Conservation (phyloP, 2,888 invertebrate species). For the Campoplex capitator region DNA sequence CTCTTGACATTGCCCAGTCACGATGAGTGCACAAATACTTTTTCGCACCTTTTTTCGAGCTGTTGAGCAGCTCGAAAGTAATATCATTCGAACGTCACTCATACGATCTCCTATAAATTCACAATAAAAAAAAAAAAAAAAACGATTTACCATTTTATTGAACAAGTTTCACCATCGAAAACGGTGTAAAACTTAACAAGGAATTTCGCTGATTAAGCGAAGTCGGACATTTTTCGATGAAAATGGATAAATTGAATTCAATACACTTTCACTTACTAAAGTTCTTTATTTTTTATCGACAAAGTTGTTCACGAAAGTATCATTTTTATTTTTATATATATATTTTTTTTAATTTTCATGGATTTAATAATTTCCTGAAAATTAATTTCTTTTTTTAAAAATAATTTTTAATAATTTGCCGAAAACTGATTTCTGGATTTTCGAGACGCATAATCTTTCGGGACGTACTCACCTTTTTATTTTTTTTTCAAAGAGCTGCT, state of each 20-base stretch:
- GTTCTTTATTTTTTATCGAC: no score
- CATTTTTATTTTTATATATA: no score
- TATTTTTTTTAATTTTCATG: no score
- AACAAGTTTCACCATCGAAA: not conserved
- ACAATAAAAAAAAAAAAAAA: not conserved
- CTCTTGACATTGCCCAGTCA: slow-evolving; percentile 67
- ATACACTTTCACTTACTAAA: no score
- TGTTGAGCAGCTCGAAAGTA: not conserved
- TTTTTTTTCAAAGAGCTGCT: no score
- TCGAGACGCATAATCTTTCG: not conserved
- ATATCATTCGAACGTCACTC: not conserved
- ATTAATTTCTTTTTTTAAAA: no score
- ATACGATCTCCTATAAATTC: not conserved
- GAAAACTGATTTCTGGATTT: not conserved
- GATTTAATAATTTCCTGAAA: no score
- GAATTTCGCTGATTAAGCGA: not conserved
- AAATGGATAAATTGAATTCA: not conserved
- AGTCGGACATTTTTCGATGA: not conserved
- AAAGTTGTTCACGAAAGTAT: no score
- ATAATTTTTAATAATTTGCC: no score
- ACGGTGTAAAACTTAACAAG: not conserved
- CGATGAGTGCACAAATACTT: slow-evolving; percentile 61
- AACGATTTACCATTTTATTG: not conserved
- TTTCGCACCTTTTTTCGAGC: slow-evolving; percentile 40
- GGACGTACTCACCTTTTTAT: no score